These are phyloP conservation scores for Scartelaos histophorus DNA, from an alignment of 2,113 vertebrate species.

Conservation along the genomic window DNA sequence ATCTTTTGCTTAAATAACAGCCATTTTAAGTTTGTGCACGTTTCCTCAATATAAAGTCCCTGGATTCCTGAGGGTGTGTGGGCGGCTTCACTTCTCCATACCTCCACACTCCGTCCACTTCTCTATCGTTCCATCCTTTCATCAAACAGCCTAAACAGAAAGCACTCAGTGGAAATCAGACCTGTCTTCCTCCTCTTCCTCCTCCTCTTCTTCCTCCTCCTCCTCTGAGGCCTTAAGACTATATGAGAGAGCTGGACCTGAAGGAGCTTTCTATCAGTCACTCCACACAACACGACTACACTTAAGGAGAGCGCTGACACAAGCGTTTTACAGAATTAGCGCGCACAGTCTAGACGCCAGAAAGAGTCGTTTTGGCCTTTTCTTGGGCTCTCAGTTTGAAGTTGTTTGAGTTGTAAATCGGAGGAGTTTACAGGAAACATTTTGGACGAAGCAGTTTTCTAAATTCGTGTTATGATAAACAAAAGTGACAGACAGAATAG, in stretches of 20 bases:
- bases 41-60: neutral
- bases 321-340: constrained; percentile 22
- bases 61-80: neutral
- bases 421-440: neutral
- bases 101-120: neutral
- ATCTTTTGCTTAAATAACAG: too few species aligned
- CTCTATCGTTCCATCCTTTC: constrained; percentile 12
- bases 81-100: neutral
- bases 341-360: constrained; percentile 11
- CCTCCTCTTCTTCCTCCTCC: constrained; percentile 31
- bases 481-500: neutral
- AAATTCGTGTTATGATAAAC: neutral
- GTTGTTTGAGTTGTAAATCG: neutral
- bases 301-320: neutral
- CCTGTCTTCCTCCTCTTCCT: constrained; percentile 28
- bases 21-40: neutral
- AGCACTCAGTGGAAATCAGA: constrained; percentile 63
- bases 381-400: constrained; percentile 1
- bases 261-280: constrained; percentile 36
- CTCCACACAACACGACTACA: neutral
- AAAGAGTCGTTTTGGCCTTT: neutral
- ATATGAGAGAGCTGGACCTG: constrained; percentile 33
- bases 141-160: constrained; percentile 47
- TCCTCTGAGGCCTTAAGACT: constrained; percentile 43
- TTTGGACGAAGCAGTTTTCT: neutral